These are phyloP conservation scores for Thymallus thymallus DNA, from an alignment of 2,113 vertebrate species.

Conservation along the genomic window DNA sequence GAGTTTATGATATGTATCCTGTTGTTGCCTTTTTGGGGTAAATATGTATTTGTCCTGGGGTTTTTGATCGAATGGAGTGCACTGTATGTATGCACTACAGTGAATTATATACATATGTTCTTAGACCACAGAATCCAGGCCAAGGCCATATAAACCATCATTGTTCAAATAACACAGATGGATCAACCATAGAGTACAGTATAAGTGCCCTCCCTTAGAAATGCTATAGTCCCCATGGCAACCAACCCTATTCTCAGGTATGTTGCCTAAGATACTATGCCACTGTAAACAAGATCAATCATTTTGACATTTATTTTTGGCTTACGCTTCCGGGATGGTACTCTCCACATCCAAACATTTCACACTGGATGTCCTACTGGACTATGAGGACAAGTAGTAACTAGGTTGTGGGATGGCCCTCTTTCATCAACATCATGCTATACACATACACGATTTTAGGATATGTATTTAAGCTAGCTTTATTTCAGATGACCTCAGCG, in stretches of 20 bases:
- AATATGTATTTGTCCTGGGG: conserved; percentile 9
- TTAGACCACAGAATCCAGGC: no score
- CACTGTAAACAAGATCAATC: not conserved
- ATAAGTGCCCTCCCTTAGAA: not conserved
- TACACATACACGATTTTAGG: conserved; percentile 32
- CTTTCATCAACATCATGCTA: conserved; percentile 41
- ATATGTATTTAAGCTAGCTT: conserved; percentile 42
- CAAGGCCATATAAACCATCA: conserved; percentile 4
- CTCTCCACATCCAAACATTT: no score
- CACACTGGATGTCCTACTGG: no score
- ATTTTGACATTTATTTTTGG: no score
- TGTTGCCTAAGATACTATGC: not conserved
- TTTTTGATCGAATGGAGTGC: not conserved
- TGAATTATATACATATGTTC: conserved; percentile 1
- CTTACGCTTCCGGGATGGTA: no score
- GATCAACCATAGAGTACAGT: not conserved
- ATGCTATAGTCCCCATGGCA: no score
- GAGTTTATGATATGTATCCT: conserved; percentile 33
- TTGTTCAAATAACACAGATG: not conserved
- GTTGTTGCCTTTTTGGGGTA: conserved; percentile 48
- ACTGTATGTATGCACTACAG: not conserved
- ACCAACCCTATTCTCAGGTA: not conserved
- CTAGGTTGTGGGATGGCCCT: no score
- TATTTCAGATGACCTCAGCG: conserved; percentile 59
- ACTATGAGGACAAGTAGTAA: no score